Conservation (phyloP, 2,797 vertebrate genomes). For the Antrozous pallidus region DNA sequence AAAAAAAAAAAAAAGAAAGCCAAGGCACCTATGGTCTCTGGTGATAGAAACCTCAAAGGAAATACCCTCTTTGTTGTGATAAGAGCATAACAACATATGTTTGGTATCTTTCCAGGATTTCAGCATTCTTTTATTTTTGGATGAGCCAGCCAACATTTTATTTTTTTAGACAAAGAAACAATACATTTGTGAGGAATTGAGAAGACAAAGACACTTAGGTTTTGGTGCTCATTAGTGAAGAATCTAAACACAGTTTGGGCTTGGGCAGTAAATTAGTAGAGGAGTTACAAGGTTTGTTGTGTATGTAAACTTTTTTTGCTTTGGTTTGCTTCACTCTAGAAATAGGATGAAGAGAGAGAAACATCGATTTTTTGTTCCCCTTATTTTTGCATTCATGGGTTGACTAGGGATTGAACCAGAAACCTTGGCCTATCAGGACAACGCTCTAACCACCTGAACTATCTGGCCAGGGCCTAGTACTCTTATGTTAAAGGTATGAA, state of each 20-base stretch:
- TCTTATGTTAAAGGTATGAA: neutral
- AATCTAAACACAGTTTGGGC: neutral
- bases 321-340: neutral
- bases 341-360: neutral
- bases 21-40: neutral
- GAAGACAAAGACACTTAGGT: neutral
- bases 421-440: neutral
- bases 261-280: neutral
- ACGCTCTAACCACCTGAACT: neutral
- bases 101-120: neutral
- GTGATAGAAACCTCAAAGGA: conserved; percentile 22
- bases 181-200: neutral
- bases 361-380: neutral
- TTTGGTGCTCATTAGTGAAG: neutral
- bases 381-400: neutral
- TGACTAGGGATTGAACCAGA: neutral
- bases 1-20: neutral
- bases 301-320: neutral
- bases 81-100: neutral
- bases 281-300: neutral
- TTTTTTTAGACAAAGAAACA: neutral
- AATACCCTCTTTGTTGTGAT: neutral
- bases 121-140: neutral
- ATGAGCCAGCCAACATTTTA: neutral
- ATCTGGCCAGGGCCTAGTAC: neutral